Conservation (phyloP, 30 jellyfish, hydroid and myxozoan species). For the Hydractinia echinata region DNA sequence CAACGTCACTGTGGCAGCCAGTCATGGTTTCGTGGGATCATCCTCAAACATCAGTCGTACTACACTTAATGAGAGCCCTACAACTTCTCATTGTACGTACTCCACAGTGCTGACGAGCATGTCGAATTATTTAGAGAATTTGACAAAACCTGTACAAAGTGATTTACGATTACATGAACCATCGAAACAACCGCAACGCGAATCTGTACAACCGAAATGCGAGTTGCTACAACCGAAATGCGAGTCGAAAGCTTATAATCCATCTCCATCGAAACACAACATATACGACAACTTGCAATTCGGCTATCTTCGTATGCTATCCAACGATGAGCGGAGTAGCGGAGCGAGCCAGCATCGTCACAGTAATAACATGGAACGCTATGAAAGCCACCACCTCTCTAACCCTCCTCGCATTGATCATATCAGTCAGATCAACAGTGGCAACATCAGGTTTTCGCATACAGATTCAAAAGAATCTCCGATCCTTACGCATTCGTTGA, state of each 20-base stretch:
- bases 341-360: no score
- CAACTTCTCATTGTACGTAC: background rate
- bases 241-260: no score
- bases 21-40: background rate
- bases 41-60: background rate
- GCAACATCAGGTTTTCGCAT: no score
- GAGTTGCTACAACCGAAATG: background rate
- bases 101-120: background rate
- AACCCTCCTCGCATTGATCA: no score
- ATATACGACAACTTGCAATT: slow-evolving; percentile 3
- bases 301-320: slow-evolving; percentile 5
- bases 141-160: no score
- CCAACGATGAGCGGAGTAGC: background rate
- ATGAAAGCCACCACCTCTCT: no score
- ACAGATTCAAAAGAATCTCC: no score
- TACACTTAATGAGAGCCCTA: background rate
- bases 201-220: background rate
- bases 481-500: no score
- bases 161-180: background rate
- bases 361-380: no score
- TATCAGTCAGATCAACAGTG: no score
- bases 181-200: background rate
- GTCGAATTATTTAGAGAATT: background rate
- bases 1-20: background rate
- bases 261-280: background rate